Evolutionary conservation across 2,888 invertebrate genomes (phyloP), one percentile per base, ranked within the genome.

Genomic region (Drosophila hamatofila): DNA sequence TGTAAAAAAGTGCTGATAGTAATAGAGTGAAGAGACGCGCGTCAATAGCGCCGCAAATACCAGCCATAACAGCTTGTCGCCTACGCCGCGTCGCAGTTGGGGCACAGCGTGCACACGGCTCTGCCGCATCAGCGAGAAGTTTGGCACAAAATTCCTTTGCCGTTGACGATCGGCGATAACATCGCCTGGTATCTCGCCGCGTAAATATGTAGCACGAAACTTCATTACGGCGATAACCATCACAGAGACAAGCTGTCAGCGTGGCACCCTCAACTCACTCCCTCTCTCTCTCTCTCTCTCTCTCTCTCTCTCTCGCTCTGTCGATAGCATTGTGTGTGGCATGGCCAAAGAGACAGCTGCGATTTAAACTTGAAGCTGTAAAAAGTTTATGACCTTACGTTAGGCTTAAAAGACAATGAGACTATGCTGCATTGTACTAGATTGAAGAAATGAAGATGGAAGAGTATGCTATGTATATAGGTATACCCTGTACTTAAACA

Each of bases 1-100:
- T 70, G 69, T 60, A 37, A 58, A 88, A 87, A 84, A 86, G 73
- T 81, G 87, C 87, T 88, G 89, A 84, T 84, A 81, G 87, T 81
- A 72, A 81, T 81, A 84, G 81, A 86, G 87, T 88, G 78, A 59
- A 81, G 76, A 76, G 84, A 83, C 84, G 73, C 81, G 89, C 81
- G 88, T 83, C 88, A 79, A 79, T 80, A 70, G 71, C 60, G 48
- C 61, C 72, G 65, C 55, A 64, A 64, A 76, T 69, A 61, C 56
- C 72, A 18, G 14, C 60, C 65, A 67, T 69, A 83, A 54, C 68
- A 55, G 58, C 46, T 25, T n/a, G 18, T 6, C 57, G 44, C 35
- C 39, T 37, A 49, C 23, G 23, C 14, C 21, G 5, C 23, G 30
- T 6, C 41, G n/a, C 8, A 6, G 16, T 3, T n/a, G 25, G 54